Percentiles rank a stretch among this genome's conserved stretches.
Conservation (phyloP, 1,140 invertebrate genomes). For the Tetragnatha versicolor region DNA sequence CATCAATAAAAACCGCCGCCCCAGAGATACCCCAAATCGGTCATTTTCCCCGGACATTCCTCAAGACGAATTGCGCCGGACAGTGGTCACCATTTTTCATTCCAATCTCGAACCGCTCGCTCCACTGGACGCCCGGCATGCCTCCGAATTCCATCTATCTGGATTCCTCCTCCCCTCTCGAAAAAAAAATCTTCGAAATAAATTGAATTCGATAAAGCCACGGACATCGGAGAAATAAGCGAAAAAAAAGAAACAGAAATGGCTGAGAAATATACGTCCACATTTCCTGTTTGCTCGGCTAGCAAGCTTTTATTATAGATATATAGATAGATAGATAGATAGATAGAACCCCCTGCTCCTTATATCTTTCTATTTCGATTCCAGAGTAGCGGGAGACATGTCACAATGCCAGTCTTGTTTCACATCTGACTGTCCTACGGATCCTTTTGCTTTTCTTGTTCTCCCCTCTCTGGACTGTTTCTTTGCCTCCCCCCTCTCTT, state of each 20-base stretch:
- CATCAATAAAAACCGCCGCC: too few relatives aligned
- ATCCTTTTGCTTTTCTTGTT: constrained; percentile 1
- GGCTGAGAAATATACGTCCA: constrained; percentile 45
- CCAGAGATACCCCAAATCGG: too few relatives aligned
- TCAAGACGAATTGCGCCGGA: constrained; percentile 20
- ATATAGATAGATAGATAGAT: constrained; percentile 20
- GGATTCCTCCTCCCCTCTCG: not conserved
- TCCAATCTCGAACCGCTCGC: constrained; percentile 9
- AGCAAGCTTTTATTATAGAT: constrained; percentile 46
- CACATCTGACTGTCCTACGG: constrained; percentile 41
- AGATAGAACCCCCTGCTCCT: not conserved
- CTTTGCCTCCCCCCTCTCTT: not conserved
- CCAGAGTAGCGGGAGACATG: constrained; percentile 36
- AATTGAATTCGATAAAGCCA: constrained; percentile 52
- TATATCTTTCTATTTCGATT: constrained; percentile 27
- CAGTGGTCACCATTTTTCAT: too few relatives aligned
- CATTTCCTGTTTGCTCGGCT: constrained; percentile 51
- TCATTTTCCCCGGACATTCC: not conserved
- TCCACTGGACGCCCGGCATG: constrained; percentile 10
- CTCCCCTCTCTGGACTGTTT: not conserved
- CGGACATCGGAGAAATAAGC: constrained; percentile 13
- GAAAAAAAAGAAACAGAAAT: constrained; percentile 16
- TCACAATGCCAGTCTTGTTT: constrained; percentile 53
- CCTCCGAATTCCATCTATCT: constrained; percentile 41
- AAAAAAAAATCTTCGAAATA: not conserved